Base-by-base conservation (phyloP, 1,140 invertebrate genomes). In the Ostrea edulis region DNA sequence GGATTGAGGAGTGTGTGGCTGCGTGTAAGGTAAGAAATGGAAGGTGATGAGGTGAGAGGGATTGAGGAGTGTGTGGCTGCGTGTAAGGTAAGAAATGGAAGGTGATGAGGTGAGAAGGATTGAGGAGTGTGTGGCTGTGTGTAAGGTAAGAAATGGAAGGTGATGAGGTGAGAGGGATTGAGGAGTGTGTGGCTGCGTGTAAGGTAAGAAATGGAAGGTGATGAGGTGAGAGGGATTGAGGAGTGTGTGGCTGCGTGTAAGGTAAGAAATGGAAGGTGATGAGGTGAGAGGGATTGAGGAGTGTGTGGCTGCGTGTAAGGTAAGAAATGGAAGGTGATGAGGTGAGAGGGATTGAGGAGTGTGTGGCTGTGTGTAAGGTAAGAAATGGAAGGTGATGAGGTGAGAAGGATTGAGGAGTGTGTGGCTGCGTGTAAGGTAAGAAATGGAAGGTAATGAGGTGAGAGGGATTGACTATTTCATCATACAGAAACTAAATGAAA, bases 291-390 rank as follows among this genome's bases (percentile, higher is more conserved):
- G 91, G 92, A 9, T 89, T 58, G 83, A 88, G 22, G 51, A 90
- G 14, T 92, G 92, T 87, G 84, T 90, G 58, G 35, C 51, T 84
- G 90, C 71, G 82, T 93, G 92, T 22, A 92, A 92, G 92, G 93
- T 93, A 86, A 53, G 22, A 2, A 44, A 35, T 12, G 8, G 44
- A 52, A 44, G 0, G 12, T 17, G 25, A 77, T n/a, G n/a, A n/a
- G n/a, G n/a, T n/a, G 65, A 35, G 91, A 93, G 52, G 91, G 92
- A 9, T 89, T 58, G 83, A 88, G 22, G 51, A 90, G 14, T 92
- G 92, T 87, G 84, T 90, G 58, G 35, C 51, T 84, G 90, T 82
- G 82, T 93, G 92, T 22, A 92, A 92, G 92, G 93, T 93, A 86
- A 53, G 22, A 2, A 44, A 35, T 12, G 8, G 44, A 52, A 44